Base-by-base conservation (phyloP, 2,888 invertebrate species). In the Lasioglossum morio region DNA sequence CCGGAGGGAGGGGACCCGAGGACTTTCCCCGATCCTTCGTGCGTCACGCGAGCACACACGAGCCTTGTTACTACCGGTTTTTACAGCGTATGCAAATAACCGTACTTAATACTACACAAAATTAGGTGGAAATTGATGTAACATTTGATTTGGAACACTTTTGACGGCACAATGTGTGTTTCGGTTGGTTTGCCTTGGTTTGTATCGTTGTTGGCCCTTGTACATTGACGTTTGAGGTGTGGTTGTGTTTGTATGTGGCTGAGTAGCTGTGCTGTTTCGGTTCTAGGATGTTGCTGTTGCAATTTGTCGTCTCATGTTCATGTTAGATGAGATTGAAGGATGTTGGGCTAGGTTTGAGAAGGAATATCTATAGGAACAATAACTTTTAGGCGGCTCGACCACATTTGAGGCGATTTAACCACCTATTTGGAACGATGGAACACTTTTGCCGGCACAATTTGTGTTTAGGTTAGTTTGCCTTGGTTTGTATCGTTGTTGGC, bases 11-110 rank as follows among this genome's bases (percentile, higher is more conserved):
- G 34, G 34, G 34, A 34, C 30, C 34, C 66, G 7, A 14, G 30
- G 53, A 53, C 53, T 53, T 53, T 10, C 53, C 53, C n/a, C 63
- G 77, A 72, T 78, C 75, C 83, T 85, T 82, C 91, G 90, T 90
- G 91, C 77, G 87, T 85, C 90, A 91, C 91, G 91, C 91, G 82
- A 91, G 63, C 84, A 69, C 43, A 27, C 73, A 23, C 73, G n/a
- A 23, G 53, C 23, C 72, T 48, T 63, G 66, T 76, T 76, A 72
- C 80, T 72, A 77, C 87, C 77, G 82, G 87, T 88, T 88, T 87
- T 86, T 86, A 86, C 86, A 74, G 77, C 81, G 66, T 87, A 87
- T 82, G 82, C 86, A 87, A 87, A 85, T 85, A 72, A 53, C 66
- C 27, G n/a, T n/a, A n/a, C n/a, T 3, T n/a, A 53, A n/a, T 53